These are phyloP conservation scores for Trididemnum miniatum DNA, from an alignment of 23 tunicate species.

Conservation along the genomic window DNA sequence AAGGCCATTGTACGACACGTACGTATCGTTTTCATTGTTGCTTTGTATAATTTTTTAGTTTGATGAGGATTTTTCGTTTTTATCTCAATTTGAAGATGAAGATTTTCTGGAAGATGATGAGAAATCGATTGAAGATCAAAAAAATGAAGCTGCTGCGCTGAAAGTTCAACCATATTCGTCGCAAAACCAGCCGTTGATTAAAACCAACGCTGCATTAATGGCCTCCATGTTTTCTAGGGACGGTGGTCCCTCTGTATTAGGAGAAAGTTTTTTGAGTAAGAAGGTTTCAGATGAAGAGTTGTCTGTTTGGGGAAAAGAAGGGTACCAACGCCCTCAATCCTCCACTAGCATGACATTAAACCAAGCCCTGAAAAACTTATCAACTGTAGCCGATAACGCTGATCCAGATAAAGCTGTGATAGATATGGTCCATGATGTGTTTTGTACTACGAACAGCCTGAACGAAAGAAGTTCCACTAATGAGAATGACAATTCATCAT, in stretches of 20 bases:
- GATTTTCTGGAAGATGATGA: neutral
- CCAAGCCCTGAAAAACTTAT: slow-evolving; percentile 22
- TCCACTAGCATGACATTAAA: neutral
- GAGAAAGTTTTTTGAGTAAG: slow-evolving; percentile 33
- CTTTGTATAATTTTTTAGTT: slow-evolving; percentile 33
- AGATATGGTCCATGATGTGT: slow-evolving; percentile 19
- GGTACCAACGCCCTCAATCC: slow-evolving; percentile 3
- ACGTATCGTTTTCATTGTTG: too few species aligned
- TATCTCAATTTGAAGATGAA: neutral
- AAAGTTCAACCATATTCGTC: slow-evolving; percentile 9
- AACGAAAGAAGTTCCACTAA: too few species aligned
- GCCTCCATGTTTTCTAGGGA: slow-evolving; percentile 2
- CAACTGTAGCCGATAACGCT: slow-evolving; percentile 1
- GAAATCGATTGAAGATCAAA: too few species aligned
- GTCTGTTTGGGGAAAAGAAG: slow-evolving; percentile 14
- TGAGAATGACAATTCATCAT: too few species aligned
- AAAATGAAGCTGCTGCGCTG: neutral
- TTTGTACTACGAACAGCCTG: slow-evolving; percentile 5
- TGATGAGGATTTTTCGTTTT: slow-evolving; percentile 25
- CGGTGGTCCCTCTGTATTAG: neutral
- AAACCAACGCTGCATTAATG: slow-evolving; percentile 13
- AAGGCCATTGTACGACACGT: too few species aligned
- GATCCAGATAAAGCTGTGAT: slow-evolving; percentile 8
- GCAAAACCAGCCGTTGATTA: slow-evolving; percentile 1
- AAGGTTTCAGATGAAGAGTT: slow-evolving; percentile 8